Conservation (phyloP, 1,140 invertebrate species). For the Drosophila pallidifrons region DNA sequence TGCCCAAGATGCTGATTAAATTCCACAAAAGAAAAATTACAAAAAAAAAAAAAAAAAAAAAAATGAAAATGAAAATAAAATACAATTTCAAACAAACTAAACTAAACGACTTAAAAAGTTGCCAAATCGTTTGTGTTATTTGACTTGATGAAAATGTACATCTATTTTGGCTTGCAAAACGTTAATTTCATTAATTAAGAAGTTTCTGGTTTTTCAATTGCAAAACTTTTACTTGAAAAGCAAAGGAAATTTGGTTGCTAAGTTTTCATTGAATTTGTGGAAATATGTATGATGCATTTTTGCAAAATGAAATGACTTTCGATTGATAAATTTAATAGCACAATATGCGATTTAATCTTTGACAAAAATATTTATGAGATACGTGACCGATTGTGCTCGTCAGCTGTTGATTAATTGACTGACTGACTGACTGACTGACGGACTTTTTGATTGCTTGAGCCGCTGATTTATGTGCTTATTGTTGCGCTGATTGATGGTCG, state of each 20-base stretch:
- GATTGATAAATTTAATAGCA: no score
- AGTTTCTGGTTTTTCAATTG: neutral
- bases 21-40: conserved; percentile 4
- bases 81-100: neutral
- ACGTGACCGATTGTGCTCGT: no score
- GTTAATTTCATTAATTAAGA: neutral
- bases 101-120: conserved; percentile 5
- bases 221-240: neutral
- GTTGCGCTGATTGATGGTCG: no score
- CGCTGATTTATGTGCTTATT: no score
- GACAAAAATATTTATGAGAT: no score
- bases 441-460: no score
- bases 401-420: no score
- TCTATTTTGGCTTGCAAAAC: neutral
- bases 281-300: no score
- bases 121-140: neutral
- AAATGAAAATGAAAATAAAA: neutral
- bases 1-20: conserved; percentile 10
- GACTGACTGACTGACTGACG: no score
- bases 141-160: neutral
- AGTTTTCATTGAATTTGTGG: neutral
- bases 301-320: no score
- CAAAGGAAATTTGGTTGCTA: neutral
- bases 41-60: neutral
- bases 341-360: no score